Base-by-base conservation (phyloP, 2,888 invertebrate genomes). In the Minunthozetes semirufus region DNA sequence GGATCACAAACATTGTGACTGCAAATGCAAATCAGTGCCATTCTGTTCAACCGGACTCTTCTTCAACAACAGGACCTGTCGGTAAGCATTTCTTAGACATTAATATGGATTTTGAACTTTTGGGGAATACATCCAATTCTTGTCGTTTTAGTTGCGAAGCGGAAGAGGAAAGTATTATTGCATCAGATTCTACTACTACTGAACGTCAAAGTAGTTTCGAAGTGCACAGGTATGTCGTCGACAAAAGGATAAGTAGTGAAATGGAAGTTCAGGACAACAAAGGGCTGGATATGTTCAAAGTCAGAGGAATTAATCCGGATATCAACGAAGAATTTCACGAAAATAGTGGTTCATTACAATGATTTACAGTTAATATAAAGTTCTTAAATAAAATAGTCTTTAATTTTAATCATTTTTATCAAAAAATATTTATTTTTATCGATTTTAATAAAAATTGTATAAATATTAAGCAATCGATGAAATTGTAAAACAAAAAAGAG, bases 1-100 rank as follows among this genome's bases (percentile, higher is more conserved):
- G 89, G 86, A 89, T 80, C 83, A 86, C 9, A 81, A 85, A 8
- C 81, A 82, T 0, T 90, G 89, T 80, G 81, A 83, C 15, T 90
- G 89, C 79, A 82, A 84, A 72, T 89, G 89, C 79, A 83, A 86
- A 50, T 84, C 85, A 42, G 80, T 81, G 13, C 80, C 83, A 29
- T 84, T 85, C 50, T 90, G 89, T 82, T 86, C 87, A 29, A 87
- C 88, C 1, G 88, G 88, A 63, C 86, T 83, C 74, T 83, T 82
- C 77, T 89, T 87, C 80, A 87, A 89, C 81, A 84, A 85, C 73
- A 83, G 83, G 53, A 82, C 84, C 77, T 88, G 88, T 83, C 84
- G 83, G 84, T 88, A 86, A 82, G 82, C 0, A 17, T 42, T 9
- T 42, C 53, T 53, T 53, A 11, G 5, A 17, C 17, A 29, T 59